phyloP scores from a whole-genome alignment of 2,888 invertebrate genomes.

The Priocnemis perturbator region DNA sequence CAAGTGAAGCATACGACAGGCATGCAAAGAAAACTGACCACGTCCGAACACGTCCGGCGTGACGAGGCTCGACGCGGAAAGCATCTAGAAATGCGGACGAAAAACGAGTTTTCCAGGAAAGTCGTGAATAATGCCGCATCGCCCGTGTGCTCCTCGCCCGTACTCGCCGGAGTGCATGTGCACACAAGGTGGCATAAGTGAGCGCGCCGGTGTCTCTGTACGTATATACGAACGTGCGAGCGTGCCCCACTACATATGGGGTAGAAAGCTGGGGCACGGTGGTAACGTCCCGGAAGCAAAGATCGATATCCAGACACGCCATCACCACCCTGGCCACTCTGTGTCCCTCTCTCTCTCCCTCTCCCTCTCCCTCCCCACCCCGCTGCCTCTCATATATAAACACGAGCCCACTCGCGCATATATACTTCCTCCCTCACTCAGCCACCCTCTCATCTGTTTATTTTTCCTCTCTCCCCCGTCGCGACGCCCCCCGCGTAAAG shows the following conservation, averaged over 20 bases:
- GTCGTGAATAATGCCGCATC: slow-evolving; percentile 17
- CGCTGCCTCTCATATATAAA: neutral
- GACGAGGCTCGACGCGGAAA: too few relatives aligned
- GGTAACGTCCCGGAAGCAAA: slow-evolving; percentile 63
- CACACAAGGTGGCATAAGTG: neutral
- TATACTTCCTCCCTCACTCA: slow-evolving; percentile 15
- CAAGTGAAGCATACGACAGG: too few relatives aligned
- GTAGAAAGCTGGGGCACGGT: slow-evolving; percentile 59
- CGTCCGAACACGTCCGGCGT: too few relatives aligned
- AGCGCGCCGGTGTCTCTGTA: slow-evolving; percentile 10
- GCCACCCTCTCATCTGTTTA: slow-evolving; percentile 19
- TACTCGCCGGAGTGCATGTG: neutral
- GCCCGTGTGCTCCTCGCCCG: slow-evolving; percentile 15
- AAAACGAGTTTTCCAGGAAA: slow-evolving; percentile 14
- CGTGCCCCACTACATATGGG: slow-evolving; percentile 22
- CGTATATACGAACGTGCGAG: neutral
- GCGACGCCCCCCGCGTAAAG: slow-evolving; percentile 32
- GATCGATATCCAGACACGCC: slow-evolving; percentile 70
- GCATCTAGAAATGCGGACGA: neutral
- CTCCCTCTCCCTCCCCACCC: slow-evolving; percentile 23
- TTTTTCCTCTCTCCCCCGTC: slow-evolving; percentile 23
- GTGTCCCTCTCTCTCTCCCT: slow-evolving; percentile 23
- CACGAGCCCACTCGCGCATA: neutral
- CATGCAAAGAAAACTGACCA: too few relatives aligned
- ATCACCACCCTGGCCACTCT: slow-evolving; percentile 56